A percentile compares a stretch with the other conserved stretches of the same genome.
phyloP scores from a whole-genome alignment of 2,888 invertebrate species.

The Meteorus colon region DNA sequence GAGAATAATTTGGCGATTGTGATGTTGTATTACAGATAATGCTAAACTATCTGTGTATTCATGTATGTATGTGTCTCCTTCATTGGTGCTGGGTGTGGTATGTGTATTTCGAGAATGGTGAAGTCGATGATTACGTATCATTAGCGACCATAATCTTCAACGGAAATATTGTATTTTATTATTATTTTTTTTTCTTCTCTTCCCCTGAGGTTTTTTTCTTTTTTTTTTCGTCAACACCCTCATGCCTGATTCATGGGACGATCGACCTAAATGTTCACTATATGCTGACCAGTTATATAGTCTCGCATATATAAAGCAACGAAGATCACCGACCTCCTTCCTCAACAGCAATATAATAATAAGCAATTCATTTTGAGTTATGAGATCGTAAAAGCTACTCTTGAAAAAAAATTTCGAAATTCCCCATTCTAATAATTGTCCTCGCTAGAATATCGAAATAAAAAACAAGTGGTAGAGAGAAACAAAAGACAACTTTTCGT shows the following conservation, averaged over 20 bases:
- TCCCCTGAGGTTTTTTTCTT: neutral
- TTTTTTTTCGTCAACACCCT: constrained; percentile 51
- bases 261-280: constrained; percentile 31
- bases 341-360: constrained; percentile 35
- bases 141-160: constrained; percentile 50
- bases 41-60: neutral
- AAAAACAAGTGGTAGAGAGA: neutral
- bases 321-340: constrained; percentile 28
- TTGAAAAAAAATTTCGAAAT: constrained; percentile 28
- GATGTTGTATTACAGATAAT: constrained; percentile 30
- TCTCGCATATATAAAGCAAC: neutral
- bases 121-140: constrained; percentile 50
- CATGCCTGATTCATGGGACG: constrained; percentile 53
- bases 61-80: constrained; percentile 5
- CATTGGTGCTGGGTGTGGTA: neutral
- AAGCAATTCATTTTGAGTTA: constrained; percentile 38
- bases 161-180: constrained; percentile 35
- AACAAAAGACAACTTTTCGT: neutral
- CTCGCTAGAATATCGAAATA: neutral
- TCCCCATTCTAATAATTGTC: constrained; percentile 15
- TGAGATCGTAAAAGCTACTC: constrained; percentile 36
- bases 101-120: constrained; percentile 40
- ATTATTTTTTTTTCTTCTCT: neutral
- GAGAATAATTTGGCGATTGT: constrained; percentile 41
- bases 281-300: constrained; percentile 25